phyloP scores from a whole-genome alignment of 2,888 invertebrate genomes.

The Trichopria drosophilae region DNA sequence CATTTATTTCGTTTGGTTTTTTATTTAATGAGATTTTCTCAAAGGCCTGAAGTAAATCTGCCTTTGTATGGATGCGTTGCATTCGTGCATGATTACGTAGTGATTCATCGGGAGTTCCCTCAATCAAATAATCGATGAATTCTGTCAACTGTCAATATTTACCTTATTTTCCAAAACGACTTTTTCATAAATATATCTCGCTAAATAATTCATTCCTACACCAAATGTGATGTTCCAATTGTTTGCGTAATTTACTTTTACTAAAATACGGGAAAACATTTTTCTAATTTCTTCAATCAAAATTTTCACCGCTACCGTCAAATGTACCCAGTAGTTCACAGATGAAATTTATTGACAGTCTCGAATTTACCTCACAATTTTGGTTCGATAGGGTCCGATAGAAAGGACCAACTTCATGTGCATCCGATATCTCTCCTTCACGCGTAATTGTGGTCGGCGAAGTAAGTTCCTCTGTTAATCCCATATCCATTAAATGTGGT shows the following conservation, averaged over 20 bases:
- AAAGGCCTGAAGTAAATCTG: too few species aligned
- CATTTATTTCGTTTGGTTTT: conserved; percentile 2
- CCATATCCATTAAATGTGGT: too few species aligned
- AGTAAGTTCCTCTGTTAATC: too few species aligned
- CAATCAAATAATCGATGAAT: conserved; percentile 19
- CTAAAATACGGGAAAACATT: conserved; percentile 12
- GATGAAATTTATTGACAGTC: conserved; percentile 10
- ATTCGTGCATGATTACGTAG: conserved; percentile 1
- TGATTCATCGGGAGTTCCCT: conserved; percentile 19
- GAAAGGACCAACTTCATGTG: too few species aligned
- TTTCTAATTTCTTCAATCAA: conserved; percentile 8
- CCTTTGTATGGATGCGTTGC: too few species aligned
- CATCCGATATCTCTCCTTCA: too few species aligned
- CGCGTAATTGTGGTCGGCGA: too few species aligned
- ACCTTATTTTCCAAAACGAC: conserved; percentile 22
- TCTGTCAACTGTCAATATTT: conserved; percentile 14
- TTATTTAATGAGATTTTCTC: too few species aligned
- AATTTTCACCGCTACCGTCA: conserved; percentile 16
- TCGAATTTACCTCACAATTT: too few species aligned
- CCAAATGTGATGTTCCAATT: conserved; percentile 21
- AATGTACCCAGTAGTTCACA: conserved; percentile 1
- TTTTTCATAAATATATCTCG: conserved; percentile 21
- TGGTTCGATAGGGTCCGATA: too few species aligned
- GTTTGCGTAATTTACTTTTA: conserved; percentile 16
- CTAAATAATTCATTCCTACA: conserved; percentile 10